phyloP scores from a whole-genome alignment of 2,113 vertebrate species.

The Piaya cayana region DNA sequence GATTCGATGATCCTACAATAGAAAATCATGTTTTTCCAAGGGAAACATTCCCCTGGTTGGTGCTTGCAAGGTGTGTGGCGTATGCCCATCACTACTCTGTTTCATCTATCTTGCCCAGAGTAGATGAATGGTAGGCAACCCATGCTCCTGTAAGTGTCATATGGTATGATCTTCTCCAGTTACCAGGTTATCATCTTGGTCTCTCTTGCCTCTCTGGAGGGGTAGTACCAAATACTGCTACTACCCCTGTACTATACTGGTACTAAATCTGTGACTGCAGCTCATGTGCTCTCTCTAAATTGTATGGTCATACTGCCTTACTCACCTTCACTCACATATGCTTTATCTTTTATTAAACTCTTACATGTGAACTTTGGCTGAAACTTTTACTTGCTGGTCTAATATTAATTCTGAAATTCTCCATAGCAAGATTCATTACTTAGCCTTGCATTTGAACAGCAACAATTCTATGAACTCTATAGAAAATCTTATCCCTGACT shows the following conservation, averaged over 20 bases:
- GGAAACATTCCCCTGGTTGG: background rate
- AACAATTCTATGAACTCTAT: background rate
- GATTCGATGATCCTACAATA: no score
- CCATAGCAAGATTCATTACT: background rate
- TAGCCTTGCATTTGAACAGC: background rate
- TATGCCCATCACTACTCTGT: background rate
- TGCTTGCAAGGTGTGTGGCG: background rate
- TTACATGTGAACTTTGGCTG: background rate
- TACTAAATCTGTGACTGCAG: no score
- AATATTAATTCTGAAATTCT: background rate
- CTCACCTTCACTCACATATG: background rate
- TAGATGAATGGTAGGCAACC: no score
- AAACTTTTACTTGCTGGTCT: background rate
- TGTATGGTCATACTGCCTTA: background rate
- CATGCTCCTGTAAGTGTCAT: background rate
- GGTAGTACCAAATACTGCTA: rapidly evolving
- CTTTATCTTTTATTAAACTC: background rate
- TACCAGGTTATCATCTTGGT: background rate
- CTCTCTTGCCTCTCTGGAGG: background rate
- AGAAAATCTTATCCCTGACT: background rate
- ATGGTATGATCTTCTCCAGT: background rate
- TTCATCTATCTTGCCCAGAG: background rate
- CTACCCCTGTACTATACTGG: no score
- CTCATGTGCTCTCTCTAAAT: background rate
- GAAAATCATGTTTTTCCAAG: background rate